These are phyloP conservation scores for Clarias platycephalus DNA, from an alignment of 2,797 vertebrate genomes.

Conservation along the genomic window DNA sequence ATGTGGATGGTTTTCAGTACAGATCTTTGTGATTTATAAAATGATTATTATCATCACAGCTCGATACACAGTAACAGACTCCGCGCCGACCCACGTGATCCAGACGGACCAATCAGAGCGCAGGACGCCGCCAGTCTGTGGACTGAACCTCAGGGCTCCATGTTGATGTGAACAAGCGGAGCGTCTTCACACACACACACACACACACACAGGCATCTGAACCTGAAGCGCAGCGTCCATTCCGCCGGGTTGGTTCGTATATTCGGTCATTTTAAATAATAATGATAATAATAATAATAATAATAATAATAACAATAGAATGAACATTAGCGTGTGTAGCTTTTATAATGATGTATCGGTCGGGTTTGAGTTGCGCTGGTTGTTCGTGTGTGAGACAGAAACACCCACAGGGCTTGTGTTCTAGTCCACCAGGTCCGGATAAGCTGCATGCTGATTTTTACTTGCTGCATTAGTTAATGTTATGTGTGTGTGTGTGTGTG, in stretches of 20 bases:
- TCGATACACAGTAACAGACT: not conserved
- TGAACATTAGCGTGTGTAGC: not conserved
- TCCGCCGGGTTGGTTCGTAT: slow-evolving; percentile 10
- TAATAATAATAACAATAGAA: not conserved
- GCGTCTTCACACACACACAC: not conserved
- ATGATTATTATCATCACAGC: not conserved
- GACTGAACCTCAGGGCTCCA: not conserved
- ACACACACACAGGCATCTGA: not conserved
- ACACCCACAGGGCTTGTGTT: not conserved
- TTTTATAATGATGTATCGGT: not conserved
- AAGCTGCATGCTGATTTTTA: not conserved
- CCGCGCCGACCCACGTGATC: slow-evolving; percentile 34
- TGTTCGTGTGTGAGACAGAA: not conserved
- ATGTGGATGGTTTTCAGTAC: no score
- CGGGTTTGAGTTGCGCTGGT: not conserved
- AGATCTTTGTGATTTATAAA: not conserved
- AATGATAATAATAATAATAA: not conserved
- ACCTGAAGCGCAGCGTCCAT: not conserved
- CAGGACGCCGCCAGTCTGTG: not conserved
- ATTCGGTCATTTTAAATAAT: not conserved
- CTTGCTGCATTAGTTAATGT: not conserved
- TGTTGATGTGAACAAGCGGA: slow-evolving; percentile 6
- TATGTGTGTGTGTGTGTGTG: not conserved
- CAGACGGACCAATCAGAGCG: slow-evolving; percentile 42
- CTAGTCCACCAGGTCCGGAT: not conserved